Evolutionary conservation across 2,888 invertebrate genomes (phyloP).

Genomic region (Ochlodes sylvanus): DNA sequence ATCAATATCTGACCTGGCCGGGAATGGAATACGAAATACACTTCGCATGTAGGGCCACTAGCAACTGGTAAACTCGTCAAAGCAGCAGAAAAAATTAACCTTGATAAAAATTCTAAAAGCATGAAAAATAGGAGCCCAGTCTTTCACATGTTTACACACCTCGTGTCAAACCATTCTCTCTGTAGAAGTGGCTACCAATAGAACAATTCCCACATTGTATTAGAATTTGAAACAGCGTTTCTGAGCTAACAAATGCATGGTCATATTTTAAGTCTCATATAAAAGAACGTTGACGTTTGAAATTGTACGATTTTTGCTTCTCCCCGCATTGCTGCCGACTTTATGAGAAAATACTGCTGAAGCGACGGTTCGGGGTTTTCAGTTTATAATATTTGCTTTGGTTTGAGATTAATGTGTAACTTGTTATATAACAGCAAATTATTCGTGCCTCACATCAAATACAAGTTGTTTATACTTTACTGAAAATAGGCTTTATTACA

Average conservation of each 20-base stretch:
- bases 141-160: neutral
- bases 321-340: constrained; percentile 24
- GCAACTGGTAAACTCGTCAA: too few species aligned
- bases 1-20: too few species aligned
- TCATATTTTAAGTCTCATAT: constrained; percentile 34
- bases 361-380: constrained; percentile 4
- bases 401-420: constrained; percentile 19
- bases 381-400: constrained; percentile 21
- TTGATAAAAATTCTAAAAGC: too few species aligned
- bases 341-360: constrained; percentile 37
- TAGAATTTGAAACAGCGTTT: constrained; percentile 21
- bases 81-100: too few species aligned
- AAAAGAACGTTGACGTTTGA: constrained; percentile 35
- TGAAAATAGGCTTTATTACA: too few species aligned
- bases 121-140: neutral
- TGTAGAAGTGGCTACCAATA: neutral
- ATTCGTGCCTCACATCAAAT: too few species aligned
- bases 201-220: constrained; percentile 5
- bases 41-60: too few species aligned
- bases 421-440: neutral
- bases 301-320: constrained; percentile 35
- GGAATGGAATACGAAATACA: too few species aligned
- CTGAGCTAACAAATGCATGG: constrained; percentile 28
- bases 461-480: too few species aligned
- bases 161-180: too few species aligned